A percentile compares a stretch with the other conserved stretches of the same genome.
phyloP scores from a whole-genome alignment of 1,140 invertebrate species.

The Drosophila teissieri region DNA sequence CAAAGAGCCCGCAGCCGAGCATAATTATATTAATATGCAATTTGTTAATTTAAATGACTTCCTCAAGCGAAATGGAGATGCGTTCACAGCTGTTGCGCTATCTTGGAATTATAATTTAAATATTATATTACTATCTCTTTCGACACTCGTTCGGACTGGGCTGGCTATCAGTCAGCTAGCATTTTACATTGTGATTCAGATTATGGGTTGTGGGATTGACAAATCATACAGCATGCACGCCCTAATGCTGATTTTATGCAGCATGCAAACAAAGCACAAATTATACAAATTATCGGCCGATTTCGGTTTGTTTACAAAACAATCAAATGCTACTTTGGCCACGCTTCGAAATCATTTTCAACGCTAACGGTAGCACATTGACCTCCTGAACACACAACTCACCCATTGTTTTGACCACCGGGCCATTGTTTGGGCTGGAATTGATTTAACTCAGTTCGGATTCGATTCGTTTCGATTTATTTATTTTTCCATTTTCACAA shows the following conservation, averaged over 20 bases:
- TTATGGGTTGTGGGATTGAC: not conserved
- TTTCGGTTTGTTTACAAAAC: constrained; percentile 57
- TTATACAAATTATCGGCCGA: constrained; percentile 69
- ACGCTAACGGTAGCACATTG: constrained; percentile 74
- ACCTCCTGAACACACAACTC: constrained; percentile 53
- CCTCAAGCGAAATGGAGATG: constrained; percentile 20
- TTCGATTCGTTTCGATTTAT: constrained; percentile 62
- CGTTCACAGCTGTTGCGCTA: constrained; percentile 25
- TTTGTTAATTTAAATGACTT: constrained; percentile 49
- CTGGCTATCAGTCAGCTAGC: constrained; percentile 31
- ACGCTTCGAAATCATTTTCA: constrained; percentile 55
- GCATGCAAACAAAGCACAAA: constrained; percentile 37
- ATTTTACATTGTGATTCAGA: constrained; percentile 22
- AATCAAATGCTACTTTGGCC: constrained; percentile 65
- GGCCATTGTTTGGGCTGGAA: constrained; percentile 42
- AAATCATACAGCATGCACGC: constrained; percentile 22
- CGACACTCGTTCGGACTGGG: constrained; percentile 12
- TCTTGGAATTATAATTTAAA: constrained; percentile 2
- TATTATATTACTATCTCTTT: constrained; percentile 1
- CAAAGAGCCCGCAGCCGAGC: constrained; percentile 33
- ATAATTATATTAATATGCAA: constrained; percentile 52
- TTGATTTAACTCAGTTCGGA: constrained; percentile 33
- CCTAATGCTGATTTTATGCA: constrained; percentile 67
- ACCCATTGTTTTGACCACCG: constrained; percentile 38
- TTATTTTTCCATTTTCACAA: constrained; percentile 73